phyloP scores from a whole-genome alignment of 2,888 invertebrate species.

The Dasysyrphus albostriatus region DNA sequence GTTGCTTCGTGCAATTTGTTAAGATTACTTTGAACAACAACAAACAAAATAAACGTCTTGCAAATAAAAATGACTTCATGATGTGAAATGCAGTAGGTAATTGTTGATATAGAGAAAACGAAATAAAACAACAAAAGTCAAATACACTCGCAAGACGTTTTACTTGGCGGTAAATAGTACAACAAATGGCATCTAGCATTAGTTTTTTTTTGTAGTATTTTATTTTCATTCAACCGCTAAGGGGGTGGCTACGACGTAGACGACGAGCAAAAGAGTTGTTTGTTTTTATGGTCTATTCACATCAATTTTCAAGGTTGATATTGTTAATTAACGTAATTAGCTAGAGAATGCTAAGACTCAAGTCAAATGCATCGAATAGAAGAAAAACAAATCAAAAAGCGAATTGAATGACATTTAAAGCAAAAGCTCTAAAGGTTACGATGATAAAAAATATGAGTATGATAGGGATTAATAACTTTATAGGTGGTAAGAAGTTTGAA shows the following conservation, averaged over 20 bases:
- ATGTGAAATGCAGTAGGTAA: constrained; percentile 50
- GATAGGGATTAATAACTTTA: neutral
- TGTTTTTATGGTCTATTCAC: constrained; percentile 60
- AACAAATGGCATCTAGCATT: constrained; percentile 39
- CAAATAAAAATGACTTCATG: constrained; percentile 32
- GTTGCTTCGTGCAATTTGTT: constrained; percentile 6
- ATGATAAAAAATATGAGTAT: neutral
- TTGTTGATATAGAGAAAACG: constrained; percentile 29
- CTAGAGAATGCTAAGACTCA: constrained; percentile 34
- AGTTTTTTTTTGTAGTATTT: neutral
- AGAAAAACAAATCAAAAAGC: constrained; percentile 20
- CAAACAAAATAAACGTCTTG: constrained; percentile 12
- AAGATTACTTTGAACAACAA: constrained; percentile 18
- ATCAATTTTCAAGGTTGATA: constrained; percentile 58
- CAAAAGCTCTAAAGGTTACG: neutral
- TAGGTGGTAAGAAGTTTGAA: no score
- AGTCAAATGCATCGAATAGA: constrained; percentile 12
- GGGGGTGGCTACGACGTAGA: constrained; percentile 7
- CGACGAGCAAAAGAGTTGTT: constrained; percentile 38
- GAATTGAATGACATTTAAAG: constrained; percentile 23
- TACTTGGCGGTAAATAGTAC: constrained; percentile 41
- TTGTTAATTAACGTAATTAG: constrained; percentile 68
- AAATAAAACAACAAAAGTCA: constrained; percentile 27
- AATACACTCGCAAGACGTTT: constrained; percentile 51
- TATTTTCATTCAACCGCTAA: constrained; percentile 13